Percentiles rank a stretch among this genome's conserved stretches.
Evolutionary conservation across 2,113 vertebrate species (phyloP).

Genomic region (Carettochelys insculpta): DNA sequence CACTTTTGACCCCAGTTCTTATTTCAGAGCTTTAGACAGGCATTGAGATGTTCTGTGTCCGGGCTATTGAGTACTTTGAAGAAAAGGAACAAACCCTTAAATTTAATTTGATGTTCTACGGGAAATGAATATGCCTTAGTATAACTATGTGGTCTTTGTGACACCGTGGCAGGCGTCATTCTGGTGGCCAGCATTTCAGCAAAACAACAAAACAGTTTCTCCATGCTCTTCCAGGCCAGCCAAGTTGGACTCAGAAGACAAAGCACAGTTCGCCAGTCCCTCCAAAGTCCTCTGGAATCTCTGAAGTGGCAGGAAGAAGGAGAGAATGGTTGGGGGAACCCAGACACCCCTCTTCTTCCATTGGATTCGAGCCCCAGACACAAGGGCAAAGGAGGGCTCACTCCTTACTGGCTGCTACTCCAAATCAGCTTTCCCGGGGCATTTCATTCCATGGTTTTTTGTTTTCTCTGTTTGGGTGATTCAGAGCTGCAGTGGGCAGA

Average conservation of each 20-base stretch:
- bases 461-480: too few relatives aligned
- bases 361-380: neutral
- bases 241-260: neutral
- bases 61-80: neutral
- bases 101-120: neutral
- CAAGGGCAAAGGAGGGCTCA: neutral
- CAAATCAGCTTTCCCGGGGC: neutral
- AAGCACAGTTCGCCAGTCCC: neutral
- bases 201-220: neutral
- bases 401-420: neutral
- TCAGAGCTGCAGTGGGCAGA: neutral
- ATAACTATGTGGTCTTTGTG: neutral
- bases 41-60: neutral
- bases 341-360: neutral
- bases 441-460: neutral
- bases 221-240: neutral
- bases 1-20: neutral
- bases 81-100: neutral
- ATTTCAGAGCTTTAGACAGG: neutral
- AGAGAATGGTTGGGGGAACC: neutral
- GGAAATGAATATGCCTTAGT: neutral
- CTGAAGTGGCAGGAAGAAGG: neutral
- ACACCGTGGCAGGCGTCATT: neutral
- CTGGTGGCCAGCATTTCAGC: neutral
- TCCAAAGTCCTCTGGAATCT: neutral